Evolutionary conservation across 1,140 invertebrate genomes (phyloP), one percentile per base, ranked within the genome.

Genomic region (Zaprionus inermis): DNA sequence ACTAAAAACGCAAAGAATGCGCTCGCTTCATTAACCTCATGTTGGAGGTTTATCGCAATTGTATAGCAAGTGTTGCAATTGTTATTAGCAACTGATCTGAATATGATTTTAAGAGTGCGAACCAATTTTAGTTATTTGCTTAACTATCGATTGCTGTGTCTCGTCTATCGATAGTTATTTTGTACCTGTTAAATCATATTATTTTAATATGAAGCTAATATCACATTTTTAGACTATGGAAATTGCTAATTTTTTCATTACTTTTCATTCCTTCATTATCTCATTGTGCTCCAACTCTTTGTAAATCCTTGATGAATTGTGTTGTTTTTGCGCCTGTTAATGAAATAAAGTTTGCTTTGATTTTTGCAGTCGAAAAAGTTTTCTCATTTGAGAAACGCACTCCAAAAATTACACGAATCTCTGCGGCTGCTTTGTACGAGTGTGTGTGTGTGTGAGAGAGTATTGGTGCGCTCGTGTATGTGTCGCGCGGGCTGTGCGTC

Each of bases 321-420:
- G 34, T 52, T 58, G 38, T 44, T 54, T 41, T 38, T 49, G 38
- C 28, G 16, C 51, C 36, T 28, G 59, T 68, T 83, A 83, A 84
- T 84, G 30, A 68, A 68, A 59, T 61, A 84, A 82, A 88, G 9
- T 49, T 82, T 88, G 79, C 84, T 88, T 88, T 88, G 79, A 89
- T 88, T 44, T 88, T 88, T 88, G 34, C 67, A 56, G 66, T 54
- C 49, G 22, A 49, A 51, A 82, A 88, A 88, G 79, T 88, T 88
- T 88, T 88, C 79, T 75, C 79, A 83, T 88, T 85, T 69, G 32
- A 64, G 28, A 24, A 72, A 52, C n/a, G 58, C 59, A 34, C 52
- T 56, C 7, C 16, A 36, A 76, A 64, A 74, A 69, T 84, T 80
- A 78, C 76, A 76, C 38, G 75, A 85, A 81, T 76, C 75, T 78